phyloP scores from a whole-genome alignment of 1,140 invertebrate genomes.

The Tribolium madens region DNA sequence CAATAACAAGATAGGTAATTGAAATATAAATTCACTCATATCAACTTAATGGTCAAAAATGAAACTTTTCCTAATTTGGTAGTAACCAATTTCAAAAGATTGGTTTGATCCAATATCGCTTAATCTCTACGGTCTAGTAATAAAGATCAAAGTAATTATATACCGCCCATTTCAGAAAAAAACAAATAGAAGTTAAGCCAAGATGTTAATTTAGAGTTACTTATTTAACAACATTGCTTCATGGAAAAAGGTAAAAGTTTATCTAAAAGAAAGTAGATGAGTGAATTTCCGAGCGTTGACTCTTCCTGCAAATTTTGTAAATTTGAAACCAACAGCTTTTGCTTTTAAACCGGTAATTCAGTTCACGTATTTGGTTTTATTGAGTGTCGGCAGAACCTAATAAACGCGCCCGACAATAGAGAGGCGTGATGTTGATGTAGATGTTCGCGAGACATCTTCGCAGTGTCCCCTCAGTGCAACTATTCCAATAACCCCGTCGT shows the following conservation, averaged over 20 bases:
- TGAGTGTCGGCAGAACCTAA: constrained; percentile 60
- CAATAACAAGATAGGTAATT: not conserved
- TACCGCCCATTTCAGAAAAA: not conserved
- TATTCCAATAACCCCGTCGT: constrained; percentile 52
- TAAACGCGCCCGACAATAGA: constrained; percentile 58
- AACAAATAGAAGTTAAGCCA: not conserved
- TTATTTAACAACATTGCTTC: not conserved
- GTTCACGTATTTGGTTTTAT: constrained; percentile 59
- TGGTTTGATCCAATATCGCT: not conserved
- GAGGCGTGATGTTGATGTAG: constrained; percentile 58
- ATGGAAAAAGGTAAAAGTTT: no score
- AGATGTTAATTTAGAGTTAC: not conserved
- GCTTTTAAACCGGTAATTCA: constrained; percentile 43
- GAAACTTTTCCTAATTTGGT: not conserved
- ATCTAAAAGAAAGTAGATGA: no score
- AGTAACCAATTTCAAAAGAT: not conserved
- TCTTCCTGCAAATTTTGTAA: not conserved
- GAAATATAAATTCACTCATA: not conserved
- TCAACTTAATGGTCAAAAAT: not conserved
- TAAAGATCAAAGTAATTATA: not conserved
- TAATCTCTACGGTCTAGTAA: not conserved
- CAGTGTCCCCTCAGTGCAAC: constrained; percentile 41
- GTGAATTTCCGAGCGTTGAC: not conserved
- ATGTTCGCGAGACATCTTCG: constrained; percentile 50
- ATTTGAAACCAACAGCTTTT: constrained; percentile 27